Base-by-base conservation (phyloP, 37 sponge, comb jelly and placozoan genomes). In the Halichondria panicea region DNA sequence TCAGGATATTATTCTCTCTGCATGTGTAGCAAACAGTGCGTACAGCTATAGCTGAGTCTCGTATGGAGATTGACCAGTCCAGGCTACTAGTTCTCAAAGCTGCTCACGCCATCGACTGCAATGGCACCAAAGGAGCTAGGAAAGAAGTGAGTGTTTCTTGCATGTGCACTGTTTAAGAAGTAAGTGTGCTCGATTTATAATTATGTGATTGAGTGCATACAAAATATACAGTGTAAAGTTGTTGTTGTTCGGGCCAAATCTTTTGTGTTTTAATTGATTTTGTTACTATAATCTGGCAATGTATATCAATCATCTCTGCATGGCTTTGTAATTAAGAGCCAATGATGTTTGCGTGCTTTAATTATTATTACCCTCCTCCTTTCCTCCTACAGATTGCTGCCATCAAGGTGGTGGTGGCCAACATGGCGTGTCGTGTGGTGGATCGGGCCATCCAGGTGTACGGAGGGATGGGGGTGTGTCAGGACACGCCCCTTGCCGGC, bases 21-120 rank as follows among this genome's bases (percentile, higher is more conserved):
- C n/a, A 4, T 46, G 22, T 70, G 21, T 34, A 87, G 87, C 87
- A 87, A 87, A 80, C 87, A 2, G 71, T 92, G 18, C 76, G 93
- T 32, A 70, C 76, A n/a, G 61, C 60, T 33, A 82, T 95, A 31
- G 93, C 96, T 28, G 72, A 86, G 59, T 93, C 91, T 8, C 68
- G 97, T 9, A 81, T 93, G 37, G 97, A 92, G 71, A 87, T 96
- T 22, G 93, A 96, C 67, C 91, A 92, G 66, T 76, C 81, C 19
- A 38, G 97, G 21, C 71, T 96, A 39, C 77, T 93, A 25, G 92
- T 92, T 15, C 78, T 96, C 19, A 54, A 87, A 32, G 81, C 97
- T 50, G 97, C 97, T 35, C 69, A 71, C n/a, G 66, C 73, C 57
- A 82, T 96, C 46, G 97, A 96, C 68, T 66, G 50, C 5, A 43